A percentile compares a stretch with the other conserved stretches of the same genome.
These are phyloP conservation scores for Branchipolynoe longqiensis DNA, from an alignment of 2,888 invertebrate genomes.

Conservation along the genomic window DNA sequence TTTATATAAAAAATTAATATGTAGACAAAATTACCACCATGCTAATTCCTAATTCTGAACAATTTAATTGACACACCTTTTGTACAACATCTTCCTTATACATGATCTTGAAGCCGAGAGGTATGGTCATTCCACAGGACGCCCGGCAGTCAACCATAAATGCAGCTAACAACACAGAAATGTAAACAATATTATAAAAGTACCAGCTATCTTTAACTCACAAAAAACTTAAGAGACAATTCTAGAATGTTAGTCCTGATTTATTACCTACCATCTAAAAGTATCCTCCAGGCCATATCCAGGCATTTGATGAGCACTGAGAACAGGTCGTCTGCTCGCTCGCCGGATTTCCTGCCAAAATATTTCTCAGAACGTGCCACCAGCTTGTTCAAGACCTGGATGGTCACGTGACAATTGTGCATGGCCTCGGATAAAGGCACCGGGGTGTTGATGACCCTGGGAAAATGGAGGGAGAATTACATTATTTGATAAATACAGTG, in stretches of 20 bases:
- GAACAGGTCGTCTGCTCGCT: not conserved
- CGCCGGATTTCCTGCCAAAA: not conserved
- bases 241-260: not conserved
- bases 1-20: not conserved
- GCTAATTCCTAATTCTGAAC: not conserved
- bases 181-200: too few relatives aligned
- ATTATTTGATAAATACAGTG: too few relatives aligned
- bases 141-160: slow-evolving; percentile 30
- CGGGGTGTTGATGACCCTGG: too few relatives aligned
- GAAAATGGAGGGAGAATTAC: too few relatives aligned
- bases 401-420: slow-evolving; percentile 40
- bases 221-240: not conserved
- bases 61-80: not conserved
- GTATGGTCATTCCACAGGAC: slow-evolving; percentile 46
- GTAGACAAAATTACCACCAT: not conserved
- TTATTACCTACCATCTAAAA: not conserved
- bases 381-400: slow-evolving; percentile 53
- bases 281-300: not conserved
- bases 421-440: slow-evolving; percentile 44
- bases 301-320: not conserved
- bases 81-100: slow-evolving; percentile 8
- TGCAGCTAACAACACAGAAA: not conserved
- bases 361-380: not conserved
- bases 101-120: slow-evolving; percentile 16
- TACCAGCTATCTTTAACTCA: too few relatives aligned